These are phyloP conservation scores for Laticauda laticaudata DNA, from an alignment of 2,113 vertebrate species.

Conservation along the genomic window DNA sequence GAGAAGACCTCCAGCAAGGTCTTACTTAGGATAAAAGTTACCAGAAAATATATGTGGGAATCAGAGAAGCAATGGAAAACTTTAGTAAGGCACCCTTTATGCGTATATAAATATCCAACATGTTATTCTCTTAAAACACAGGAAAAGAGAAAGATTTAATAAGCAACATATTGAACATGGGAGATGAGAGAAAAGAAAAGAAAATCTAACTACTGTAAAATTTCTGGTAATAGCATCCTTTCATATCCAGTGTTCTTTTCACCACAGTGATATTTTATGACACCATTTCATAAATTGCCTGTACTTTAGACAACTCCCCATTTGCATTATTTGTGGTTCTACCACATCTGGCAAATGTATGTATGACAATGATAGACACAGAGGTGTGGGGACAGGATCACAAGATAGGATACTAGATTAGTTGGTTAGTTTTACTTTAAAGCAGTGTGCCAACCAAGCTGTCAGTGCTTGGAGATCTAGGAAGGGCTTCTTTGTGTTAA, in stretches of 20 bases:
- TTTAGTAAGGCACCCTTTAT: not conserved
- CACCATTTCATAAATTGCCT: not conserved
- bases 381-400: not conserved
- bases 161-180: not conserved
- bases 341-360: not conserved
- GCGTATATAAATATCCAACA: not conserved
- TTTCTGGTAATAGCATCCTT: not conserved
- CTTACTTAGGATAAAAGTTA: not conserved
- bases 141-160: not conserved
- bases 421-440: not conserved
- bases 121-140: not conserved
- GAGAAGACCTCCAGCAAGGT: not conserved
- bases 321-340: not conserved
- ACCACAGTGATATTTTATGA: not conserved
- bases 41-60: not conserved
- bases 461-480: not conserved
- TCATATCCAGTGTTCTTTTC: not conserved
- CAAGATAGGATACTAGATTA: not conserved
- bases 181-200: not conserved
- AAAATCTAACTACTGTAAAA: not conserved
- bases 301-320: not conserved
- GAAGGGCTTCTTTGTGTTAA: not conserved
- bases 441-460: not conserved
- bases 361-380: not conserved
- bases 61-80: not conserved